Base-by-base conservation (phyloP, 1,140 invertebrate genomes). In the Maniola jurtina region DNA sequence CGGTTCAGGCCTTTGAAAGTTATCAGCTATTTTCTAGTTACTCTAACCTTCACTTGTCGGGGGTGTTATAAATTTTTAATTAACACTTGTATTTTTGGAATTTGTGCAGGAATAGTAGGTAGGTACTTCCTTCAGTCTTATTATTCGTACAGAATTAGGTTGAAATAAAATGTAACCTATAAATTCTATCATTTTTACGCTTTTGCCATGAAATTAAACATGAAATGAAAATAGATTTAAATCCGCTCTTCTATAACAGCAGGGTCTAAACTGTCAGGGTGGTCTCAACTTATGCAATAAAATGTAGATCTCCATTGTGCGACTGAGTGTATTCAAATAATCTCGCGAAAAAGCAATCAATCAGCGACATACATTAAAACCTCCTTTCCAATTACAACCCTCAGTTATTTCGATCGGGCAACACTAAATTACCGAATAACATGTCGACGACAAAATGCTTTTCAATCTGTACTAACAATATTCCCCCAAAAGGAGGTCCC, bases 391-490 rank as follows among this genome's bases (percentile, higher is more conserved):
- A 85, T 85, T 77, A 82, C 74, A 68, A 66, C 84, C 86, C 82
- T 45, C 83, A 80, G 79, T 83, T 84, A 87, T 84, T 77, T 78
- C 79, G 77, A 79, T 77, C 76, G 77, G 80, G 80, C 77, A 84
- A 83, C 83, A 88, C 85, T 88, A 86, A 85, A 86, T 85, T 85
- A 88, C 82, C 81, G 77, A 88, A 85, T 86, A 85, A 88, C 80
- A 86, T 84, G 83, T 84, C 80, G 76, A 86, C 83, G 86, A 89
- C 87, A 89, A 87, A 89, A 88, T 80, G 83, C 83, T 85, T 88
- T 89, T 87, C 85, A 89, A 86, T 84, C 84, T 81, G 67, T 70
- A 75, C 81, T 84, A 84, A 85, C 83, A 88, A 86, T 84, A 83
- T 84, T 79, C 81, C 82, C 84, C 79, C 65, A 77, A 86, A 87